Evolutionary conservation across 2,888 invertebrate species (phyloP).

Genomic region (Notodromas monacha): DNA sequence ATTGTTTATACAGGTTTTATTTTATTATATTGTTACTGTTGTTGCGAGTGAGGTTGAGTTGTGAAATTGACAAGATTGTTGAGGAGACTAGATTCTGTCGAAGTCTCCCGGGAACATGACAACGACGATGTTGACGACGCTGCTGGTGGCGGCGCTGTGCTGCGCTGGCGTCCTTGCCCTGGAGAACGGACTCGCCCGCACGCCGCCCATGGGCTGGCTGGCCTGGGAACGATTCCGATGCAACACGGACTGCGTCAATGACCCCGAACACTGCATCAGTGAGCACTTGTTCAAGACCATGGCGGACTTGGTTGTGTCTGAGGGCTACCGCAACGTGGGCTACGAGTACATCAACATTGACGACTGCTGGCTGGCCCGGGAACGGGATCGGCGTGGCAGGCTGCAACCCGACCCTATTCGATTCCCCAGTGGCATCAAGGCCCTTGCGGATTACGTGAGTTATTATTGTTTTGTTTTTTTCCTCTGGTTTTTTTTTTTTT

Average conservation of each 20-base stretch:
- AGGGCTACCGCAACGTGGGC: conserved; percentile 17
- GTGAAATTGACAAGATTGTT: no score
- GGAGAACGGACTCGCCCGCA: conserved; percentile 28
- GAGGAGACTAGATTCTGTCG: no score
- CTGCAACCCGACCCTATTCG: conserved; percentile 17
- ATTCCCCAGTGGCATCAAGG: conserved; percentile 19
- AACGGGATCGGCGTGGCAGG: conserved; percentile 13
- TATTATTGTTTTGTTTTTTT: no score
- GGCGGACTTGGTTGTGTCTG: conserved; percentile 15
- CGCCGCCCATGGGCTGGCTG: conserved; percentile 39
- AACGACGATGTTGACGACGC: no score
- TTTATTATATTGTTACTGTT: no score
- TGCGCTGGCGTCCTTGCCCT: no score
- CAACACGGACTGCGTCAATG: conserved; percentile 26
- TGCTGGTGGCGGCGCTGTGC: no score
- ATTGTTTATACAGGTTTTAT: no score
- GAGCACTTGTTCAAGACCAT: conserved; percentile 16
- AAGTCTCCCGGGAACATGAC: no score
- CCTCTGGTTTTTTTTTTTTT: no score
- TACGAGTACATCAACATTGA: conserved; percentile 17
- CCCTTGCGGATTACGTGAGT: conserved; percentile 18
- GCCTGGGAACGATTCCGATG: conserved; percentile 33
- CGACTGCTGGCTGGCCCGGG: conserved; percentile 18
- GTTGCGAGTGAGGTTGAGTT: no score
- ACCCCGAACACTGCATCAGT: conserved; percentile 31